Conservation (phyloP, 2,113 vertebrate genomes). For the Syngnathus floridae region DNA sequence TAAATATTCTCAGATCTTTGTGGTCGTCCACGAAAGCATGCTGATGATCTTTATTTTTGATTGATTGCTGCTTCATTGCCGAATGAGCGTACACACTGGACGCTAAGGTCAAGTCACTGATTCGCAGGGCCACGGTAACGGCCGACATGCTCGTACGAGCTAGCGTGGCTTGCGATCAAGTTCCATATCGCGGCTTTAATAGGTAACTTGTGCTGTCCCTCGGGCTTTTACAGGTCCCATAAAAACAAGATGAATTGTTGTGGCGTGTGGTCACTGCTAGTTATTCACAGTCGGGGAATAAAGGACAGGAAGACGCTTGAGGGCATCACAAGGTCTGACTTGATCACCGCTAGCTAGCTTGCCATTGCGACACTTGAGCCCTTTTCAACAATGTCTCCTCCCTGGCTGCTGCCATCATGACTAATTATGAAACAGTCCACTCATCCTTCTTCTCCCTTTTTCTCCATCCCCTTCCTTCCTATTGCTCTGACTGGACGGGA, state of each 20-base stretch:
- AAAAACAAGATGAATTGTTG: slow-evolving; percentile 20
- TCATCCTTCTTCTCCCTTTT: slow-evolving; percentile 16
- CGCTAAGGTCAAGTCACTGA: not conserved
- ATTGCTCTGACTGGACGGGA: slow-evolving; percentile 45
- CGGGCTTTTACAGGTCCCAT: slow-evolving; percentile 19
- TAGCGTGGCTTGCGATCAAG: not conserved
- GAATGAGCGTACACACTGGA: not conserved
- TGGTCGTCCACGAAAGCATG: too few species aligned
- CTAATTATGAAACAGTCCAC: not conserved
- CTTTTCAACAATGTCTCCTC: slow-evolving; percentile 8
- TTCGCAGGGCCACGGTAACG: not conserved
- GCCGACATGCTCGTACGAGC: not conserved
- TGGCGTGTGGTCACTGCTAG: slow-evolving; percentile 20
- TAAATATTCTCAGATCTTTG: too few species aligned
- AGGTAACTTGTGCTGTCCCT: not conserved
- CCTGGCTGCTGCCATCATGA: slow-evolving; percentile 3
- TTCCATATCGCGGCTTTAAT: slow-evolving; percentile 3
- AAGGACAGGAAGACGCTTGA: slow-evolving; percentile 17
- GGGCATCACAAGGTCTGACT: not conserved
- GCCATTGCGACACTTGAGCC: slow-evolving; percentile 13
- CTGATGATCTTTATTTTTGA: too few species aligned
- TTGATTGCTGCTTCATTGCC: not conserved
- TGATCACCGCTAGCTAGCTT: not conserved
- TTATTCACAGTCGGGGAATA: slow-evolving; percentile 24
- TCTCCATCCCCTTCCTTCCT: slow-evolving; percentile 7